These are phyloP conservation scores for Epizoanthus scotinus DNA, from an alignment of 92 coral and sea anemone genomes.

Conservation along the genomic window DNA sequence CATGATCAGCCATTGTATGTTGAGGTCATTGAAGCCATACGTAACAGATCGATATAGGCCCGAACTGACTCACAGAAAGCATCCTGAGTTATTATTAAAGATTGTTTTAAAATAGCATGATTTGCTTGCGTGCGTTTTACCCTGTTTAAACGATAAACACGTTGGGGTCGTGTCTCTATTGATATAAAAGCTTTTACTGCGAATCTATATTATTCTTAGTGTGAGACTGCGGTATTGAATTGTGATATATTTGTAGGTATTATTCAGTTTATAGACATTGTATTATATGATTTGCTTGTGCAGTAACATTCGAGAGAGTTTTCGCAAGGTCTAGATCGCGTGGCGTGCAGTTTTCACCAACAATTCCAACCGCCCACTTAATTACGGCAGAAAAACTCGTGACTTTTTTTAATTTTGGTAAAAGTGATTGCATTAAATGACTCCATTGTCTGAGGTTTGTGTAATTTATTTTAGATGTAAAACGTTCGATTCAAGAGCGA, in stretches of 20 bases:
- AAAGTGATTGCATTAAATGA: neutral
- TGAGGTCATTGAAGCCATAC: neutral
- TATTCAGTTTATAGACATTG: too few relatives aligned
- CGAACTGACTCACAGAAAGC: neutral
- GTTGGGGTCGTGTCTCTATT: too few relatives aligned
- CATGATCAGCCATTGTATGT: neutral
- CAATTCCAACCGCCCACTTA: neutral
- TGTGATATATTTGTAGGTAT: too few relatives aligned
- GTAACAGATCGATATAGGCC: constrained; percentile 10
- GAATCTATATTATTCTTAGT: too few relatives aligned
- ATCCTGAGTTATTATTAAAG: neutral
- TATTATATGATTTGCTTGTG: too few relatives aligned
- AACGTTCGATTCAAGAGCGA: neutral
- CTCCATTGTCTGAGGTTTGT: constrained; percentile 24
- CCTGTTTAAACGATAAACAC: neutral
- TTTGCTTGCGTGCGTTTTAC: constrained; percentile 1
- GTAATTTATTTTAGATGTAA: neutral
- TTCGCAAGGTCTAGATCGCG: neutral
- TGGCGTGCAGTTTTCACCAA: neutral
- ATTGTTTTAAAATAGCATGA: neutral
- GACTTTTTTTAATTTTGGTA: neutral
- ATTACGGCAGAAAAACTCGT: neutral
- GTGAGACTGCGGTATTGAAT: too few relatives aligned
- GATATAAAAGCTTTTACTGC: too few relatives aligned
- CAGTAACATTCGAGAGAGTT: too few relatives aligned